Percentiles rank a stretch among this genome's conserved stretches.
These are phyloP conservation scores for Aulostomus chinensis DNA, from an alignment of 2,797 vertebrate species.

Conservation along the genomic window DNA sequence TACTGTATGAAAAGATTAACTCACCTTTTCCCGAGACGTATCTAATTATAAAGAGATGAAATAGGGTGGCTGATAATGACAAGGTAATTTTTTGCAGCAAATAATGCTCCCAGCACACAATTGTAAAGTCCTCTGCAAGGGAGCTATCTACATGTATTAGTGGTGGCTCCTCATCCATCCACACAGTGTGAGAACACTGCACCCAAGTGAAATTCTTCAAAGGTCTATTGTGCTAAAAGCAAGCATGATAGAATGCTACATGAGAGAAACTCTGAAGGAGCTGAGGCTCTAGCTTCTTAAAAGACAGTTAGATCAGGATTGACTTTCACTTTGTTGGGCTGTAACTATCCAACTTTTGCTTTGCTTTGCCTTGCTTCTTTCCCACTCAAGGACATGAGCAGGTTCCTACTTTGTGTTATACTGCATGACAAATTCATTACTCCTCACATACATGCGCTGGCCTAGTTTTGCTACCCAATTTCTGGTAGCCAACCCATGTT, in stretches of 20 bases:
- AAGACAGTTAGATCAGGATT: slow-evolving; percentile 48
- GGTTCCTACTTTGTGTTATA: slow-evolving; percentile 18
- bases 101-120: no score
- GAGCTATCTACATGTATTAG: slow-evolving; percentile 39
- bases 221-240: slow-evolving; percentile 41
- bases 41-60: no score
- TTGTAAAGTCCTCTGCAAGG: no score
- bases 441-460: slow-evolving; percentile 5
- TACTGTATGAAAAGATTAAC: no score
- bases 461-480: slow-evolving; percentile 23
- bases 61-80: slow-evolving; percentile 16
- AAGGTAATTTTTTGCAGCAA: slow-evolving; percentile 34
- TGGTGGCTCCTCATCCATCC: slow-evolving; percentile 3
- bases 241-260: slow-evolving; percentile 57
- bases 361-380: slow-evolving; percentile 28
- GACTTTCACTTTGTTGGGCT: slow-evolving; percentile 27
- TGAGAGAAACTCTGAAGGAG: slow-evolving; percentile 45
- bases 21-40: no score
- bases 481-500: slow-evolving; percentile 18
- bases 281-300: slow-evolving; percentile 36
- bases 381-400: slow-evolving; percentile 36
- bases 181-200: slow-evolving; percentile 26
- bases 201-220: slow-evolving; percentile 45
- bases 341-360: slow-evolving; percentile 48
- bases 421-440: slow-evolving; percentile 42